phyloP scores from a whole-genome alignment of 30 jellyfish, hydroid and myxozoan species.

The Hydractinia symbiolongicarpus region DNA sequence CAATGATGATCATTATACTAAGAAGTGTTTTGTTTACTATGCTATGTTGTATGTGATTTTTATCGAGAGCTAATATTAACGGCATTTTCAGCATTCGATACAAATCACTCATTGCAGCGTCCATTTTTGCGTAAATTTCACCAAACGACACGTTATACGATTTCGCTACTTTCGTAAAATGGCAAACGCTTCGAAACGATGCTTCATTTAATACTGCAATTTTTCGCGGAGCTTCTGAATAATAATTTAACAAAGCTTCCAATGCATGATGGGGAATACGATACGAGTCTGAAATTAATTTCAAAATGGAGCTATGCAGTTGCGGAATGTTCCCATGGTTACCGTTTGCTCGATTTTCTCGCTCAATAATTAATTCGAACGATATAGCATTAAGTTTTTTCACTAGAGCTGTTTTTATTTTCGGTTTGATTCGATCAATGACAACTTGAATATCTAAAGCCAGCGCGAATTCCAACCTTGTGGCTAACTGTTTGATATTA shows the following conservation, averaged over 20 bases:
- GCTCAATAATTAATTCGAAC: background rate
- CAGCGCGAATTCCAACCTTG: slow-evolving; percentile 33
- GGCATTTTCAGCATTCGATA: slow-evolving; percentile 17
- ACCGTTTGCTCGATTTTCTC: slow-evolving; percentile 9
- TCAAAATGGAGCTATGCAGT: slow-evolving; percentile 21
- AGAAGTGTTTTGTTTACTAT: slow-evolving; percentile 22
- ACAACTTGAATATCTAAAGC: slow-evolving; percentile 17
- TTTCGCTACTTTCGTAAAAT: slow-evolving; percentile 3
- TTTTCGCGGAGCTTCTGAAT: background rate
- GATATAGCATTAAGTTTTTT: slow-evolving; percentile 9
- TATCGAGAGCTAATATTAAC: slow-evolving; percentile 14
- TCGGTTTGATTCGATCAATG: slow-evolving; percentile 11
- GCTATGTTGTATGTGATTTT: slow-evolving; percentile 10
- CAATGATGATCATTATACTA: background rate
- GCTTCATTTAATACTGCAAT: slow-evolving; percentile 14
- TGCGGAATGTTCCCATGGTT: slow-evolving; percentile 4
- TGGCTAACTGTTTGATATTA: slow-evolving; percentile 20
- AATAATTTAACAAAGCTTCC: background rate
- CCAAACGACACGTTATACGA: slow-evolving; percentile 16
- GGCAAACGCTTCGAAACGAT: slow-evolving; percentile 13
- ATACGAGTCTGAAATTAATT: slow-evolving; percentile 23
- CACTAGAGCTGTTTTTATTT: background rate
- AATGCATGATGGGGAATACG: slow-evolving; percentile 21
- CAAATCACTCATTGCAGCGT: background rate
- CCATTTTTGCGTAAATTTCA: slow-evolving; percentile 8